phyloP scores from a whole-genome alignment of 2,113 vertebrate species.

The Cyanistes caeruleus region DNA sequence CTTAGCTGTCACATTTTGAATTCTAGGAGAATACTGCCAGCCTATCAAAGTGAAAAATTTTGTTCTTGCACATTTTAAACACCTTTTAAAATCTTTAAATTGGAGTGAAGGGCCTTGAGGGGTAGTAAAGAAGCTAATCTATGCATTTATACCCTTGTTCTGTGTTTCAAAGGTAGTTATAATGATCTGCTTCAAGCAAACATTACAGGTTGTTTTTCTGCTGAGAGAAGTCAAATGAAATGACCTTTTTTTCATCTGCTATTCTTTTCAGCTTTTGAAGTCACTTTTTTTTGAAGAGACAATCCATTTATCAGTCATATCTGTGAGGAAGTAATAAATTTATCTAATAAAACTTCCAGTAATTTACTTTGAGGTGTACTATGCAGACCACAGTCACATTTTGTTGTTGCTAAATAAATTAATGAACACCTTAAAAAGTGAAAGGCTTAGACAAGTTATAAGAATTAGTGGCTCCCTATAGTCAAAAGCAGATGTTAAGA shows the following conservation, averaged over 20 bases:
- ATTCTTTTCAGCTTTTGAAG: slow-evolving; percentile 42
- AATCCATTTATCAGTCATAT: not conserved
- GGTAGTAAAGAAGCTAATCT: not conserved
- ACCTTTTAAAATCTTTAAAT: not conserved
- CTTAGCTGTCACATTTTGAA: not conserved
- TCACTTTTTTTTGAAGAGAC: not conserved
- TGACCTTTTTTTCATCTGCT: slow-evolving; percentile 15
- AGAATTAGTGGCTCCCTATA: not conserved
- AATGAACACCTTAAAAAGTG: not conserved
- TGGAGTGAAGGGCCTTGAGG: not conserved
- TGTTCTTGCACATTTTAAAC: not conserved
- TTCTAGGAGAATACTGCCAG: not conserved
- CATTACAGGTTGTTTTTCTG: slow-evolving; percentile 23
- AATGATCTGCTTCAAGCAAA: slow-evolving; percentile 29
- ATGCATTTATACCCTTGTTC: not conserved
- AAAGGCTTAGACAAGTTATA: not conserved
- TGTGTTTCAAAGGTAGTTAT: slow-evolving; percentile 12
- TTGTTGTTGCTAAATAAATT: not conserved
- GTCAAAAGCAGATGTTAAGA: not conserved
- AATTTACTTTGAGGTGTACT: not conserved
- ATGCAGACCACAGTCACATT: not conserved
- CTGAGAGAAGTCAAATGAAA: slow-evolving; percentile 50
- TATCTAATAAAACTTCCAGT: not conserved
- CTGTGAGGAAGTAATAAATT: not conserved
- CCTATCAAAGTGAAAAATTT: not conserved